phyloP scores from a whole-genome alignment of 1,140 invertebrate species.

The Cherax destructor region DNA sequence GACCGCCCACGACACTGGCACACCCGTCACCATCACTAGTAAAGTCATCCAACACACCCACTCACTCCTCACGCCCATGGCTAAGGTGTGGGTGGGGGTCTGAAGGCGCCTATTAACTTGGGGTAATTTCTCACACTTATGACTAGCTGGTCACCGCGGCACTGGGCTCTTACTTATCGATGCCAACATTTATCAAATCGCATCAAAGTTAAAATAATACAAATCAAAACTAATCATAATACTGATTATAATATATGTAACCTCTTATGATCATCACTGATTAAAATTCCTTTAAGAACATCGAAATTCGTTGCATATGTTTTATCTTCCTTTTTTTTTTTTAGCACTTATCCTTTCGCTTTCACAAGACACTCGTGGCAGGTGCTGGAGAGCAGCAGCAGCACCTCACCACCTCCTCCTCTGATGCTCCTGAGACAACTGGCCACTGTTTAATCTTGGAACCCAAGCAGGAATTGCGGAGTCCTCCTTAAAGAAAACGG shows the following conservation, averaged over 20 bases:
- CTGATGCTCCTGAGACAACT: conserved; percentile 32
- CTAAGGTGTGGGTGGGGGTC: background rate
- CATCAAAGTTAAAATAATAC: background rate
- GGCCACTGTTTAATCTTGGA: conserved; percentile 9
- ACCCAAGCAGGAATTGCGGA: background rate
- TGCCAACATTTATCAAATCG: conserved; percentile 15
- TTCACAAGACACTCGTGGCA: conserved; percentile 11
- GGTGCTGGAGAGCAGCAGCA: background rate
- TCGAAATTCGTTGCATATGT: background rate
- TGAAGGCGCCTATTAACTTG: background rate
- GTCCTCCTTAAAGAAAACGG: conserved; percentile 29
- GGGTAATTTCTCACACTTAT: background rate
- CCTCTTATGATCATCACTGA: conserved; percentile 4
- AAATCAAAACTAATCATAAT: background rate
- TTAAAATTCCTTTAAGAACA: background rate
- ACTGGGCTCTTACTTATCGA: background rate
- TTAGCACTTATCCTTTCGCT: conserved; percentile 50
- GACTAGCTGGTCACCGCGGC: background rate
- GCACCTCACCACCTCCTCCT: conserved; percentile 12
- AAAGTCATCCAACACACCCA: conserved; percentile 48
- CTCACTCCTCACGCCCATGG: conserved; percentile 32
- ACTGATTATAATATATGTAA: background rate
- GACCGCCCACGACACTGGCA: background rate
- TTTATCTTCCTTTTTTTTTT: background rate
- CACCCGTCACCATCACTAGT: conserved; percentile 22